Evolutionary conservation across 2,888 invertebrate genomes (phyloP), one percentile per base, ranked within the genome.

Genomic region (Seira sanloemensis): DNA sequence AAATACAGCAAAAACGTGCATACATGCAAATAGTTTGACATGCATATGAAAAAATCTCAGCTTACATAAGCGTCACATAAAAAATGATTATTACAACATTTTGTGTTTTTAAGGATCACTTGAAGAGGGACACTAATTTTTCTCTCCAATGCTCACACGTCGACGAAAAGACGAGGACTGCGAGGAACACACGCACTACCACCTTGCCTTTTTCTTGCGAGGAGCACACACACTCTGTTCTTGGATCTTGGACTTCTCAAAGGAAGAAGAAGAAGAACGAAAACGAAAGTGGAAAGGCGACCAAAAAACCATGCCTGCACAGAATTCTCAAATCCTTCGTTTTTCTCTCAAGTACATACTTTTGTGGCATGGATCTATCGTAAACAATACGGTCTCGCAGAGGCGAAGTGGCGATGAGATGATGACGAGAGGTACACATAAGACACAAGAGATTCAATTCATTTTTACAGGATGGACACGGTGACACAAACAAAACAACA

Each of bases 221-320:
- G n/a, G n/a, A 37, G 12, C 37, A 12, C 37, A 12, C 37, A 37
- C 37, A 12, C 12, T 37, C 12, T 37, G 37, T 37, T 37, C 37
- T 12, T 37, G 12, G 37, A 7, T 37, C 37, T 37, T 7, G 37
- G 37, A 37, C 37, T 37, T 4, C 37, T 37, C 5, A 37, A 37
- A 12, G 37, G 37, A 37, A 37, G 5, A 37, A 67, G 24, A 77
- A 25, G 25, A 65, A 24, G 71, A 72, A 78, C 71, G 78, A 78
- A 78, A 78, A 78, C 78, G 78, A 78, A 78, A 78, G 78, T 78
- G 66, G 71, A 37, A 12, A 37, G 4, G 37, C 12, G 37, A 12
- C 4, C 5, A 37, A 12, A 12, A 4, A 37, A 4, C 12, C 37
- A 12, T 12, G 37, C 5, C 12, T 12, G 12, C 4, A 37, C 4